Conservation (phyloP, 2,113 vertebrate genomes). For the Motacilla alba region DNA sequence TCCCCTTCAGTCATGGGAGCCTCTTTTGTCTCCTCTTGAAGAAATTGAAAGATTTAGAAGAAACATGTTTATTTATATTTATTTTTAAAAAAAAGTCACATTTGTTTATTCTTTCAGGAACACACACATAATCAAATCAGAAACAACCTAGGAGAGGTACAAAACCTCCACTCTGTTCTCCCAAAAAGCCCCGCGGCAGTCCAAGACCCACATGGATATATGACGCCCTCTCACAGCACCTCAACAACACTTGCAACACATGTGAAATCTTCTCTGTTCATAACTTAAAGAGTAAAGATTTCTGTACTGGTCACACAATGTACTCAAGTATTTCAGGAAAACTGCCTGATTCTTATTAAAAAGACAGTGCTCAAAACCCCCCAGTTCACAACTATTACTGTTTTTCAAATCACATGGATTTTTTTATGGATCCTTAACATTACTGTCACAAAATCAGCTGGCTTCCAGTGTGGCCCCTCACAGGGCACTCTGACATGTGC, state of each 20-base stretch:
- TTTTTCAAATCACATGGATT: neutral
- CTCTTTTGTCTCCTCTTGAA: slow-evolving; percentile 78
- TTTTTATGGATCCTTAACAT: neutral
- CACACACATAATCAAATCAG: neutral
- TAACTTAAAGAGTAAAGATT: neutral
- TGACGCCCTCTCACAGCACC: neutral
- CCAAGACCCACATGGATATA: fast-evolving
- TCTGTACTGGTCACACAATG: neutral
- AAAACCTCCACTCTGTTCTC: neutral
- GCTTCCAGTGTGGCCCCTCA: neutral
- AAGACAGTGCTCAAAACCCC: neutral
- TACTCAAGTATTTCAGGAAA: neutral
- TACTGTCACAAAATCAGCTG: neutral
- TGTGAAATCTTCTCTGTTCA: neutral
- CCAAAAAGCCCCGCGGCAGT: neutral
- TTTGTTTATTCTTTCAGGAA: neutral
- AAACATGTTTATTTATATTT: neutral
- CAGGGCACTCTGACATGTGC: too few species aligned
- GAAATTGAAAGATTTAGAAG: neutral
- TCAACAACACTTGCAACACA: fast-evolving
- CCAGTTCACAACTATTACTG: fast-evolving
- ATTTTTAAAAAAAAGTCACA: fast-evolving
- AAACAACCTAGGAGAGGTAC: neutral
- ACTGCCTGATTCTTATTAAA: neutral
- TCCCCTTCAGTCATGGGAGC: slow-evolving; percentile 76